These are phyloP conservation scores for Agrochola circellaris DNA, from an alignment of 2,888 invertebrate species.

Conservation along the genomic window DNA sequence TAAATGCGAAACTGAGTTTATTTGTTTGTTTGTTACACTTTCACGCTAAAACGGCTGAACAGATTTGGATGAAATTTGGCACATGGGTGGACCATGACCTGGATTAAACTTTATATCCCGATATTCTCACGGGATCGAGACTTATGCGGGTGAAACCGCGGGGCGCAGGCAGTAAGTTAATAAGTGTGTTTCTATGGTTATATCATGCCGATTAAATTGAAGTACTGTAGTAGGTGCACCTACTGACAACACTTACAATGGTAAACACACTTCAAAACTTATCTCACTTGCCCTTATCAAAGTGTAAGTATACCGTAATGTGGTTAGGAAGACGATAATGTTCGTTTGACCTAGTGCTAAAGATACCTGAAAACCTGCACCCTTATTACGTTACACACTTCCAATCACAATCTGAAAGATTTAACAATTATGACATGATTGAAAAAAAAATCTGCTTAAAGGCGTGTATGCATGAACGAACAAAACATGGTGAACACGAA, in stretches of 20 bases:
- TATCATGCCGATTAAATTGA: not conserved
- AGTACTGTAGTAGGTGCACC: slow-evolving; percentile 2
- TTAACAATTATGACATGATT: not conserved
- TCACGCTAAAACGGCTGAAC: too few relatives aligned
- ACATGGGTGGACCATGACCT: too few relatives aligned
- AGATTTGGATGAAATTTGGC: too few relatives aligned
- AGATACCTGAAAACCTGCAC: slow-evolving; percentile 9
- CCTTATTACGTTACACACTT: not conserved
- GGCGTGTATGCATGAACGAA: too few relatives aligned
- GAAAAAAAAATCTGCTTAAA: not conserved
- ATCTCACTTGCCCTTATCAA: slow-evolving; percentile 30
- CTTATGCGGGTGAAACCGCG: too few relatives aligned
- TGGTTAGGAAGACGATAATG: slow-evolving; percentile 6
- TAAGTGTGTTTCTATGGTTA: not conserved
- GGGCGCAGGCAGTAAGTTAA: too few relatives aligned
- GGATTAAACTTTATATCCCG: too few relatives aligned
- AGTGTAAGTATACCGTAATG: slow-evolving; percentile 20
- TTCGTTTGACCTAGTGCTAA: slow-evolving; percentile 20
- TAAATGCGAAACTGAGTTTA: too few relatives aligned
- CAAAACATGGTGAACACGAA: too few relatives aligned
- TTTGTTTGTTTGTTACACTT: too few relatives aligned
- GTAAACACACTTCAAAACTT: slow-evolving; percentile 33
- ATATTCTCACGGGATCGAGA: too few relatives aligned
- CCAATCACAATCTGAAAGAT: not conserved
- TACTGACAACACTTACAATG: slow-evolving; percentile 13